A percentile compares a stretch with the other conserved stretches of the same genome.
Evolutionary conservation across 2,797 vertebrate genomes (phyloP).

Genomic region (Sebastes ruberrimus): DNA sequence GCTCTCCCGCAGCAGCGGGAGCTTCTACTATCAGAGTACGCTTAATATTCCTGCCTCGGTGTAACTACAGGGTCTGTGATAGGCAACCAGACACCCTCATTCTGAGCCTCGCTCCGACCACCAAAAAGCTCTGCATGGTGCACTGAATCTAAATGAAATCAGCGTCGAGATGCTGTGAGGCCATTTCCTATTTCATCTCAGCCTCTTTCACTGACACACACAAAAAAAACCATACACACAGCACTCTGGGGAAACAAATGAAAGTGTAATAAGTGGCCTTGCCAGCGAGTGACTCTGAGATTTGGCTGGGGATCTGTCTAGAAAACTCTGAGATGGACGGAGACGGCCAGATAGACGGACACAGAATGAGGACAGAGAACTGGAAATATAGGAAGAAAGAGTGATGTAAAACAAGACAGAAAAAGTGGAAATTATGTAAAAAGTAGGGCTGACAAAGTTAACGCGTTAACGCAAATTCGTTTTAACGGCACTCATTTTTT

Average conservation of each 20-base stretch:
- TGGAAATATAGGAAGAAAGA: background rate
- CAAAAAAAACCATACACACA: background rate
- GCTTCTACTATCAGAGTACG: background rate
- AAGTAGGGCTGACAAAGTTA: too few relatives aligned
- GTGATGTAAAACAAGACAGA: background rate
- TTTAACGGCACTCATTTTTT: too few relatives aligned
- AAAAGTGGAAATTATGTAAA: background rate
- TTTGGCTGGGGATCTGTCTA: background rate
- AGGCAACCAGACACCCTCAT: background rate
- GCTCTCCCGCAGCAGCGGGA: background rate
- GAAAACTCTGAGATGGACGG: background rate
- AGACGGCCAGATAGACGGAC: background rate
- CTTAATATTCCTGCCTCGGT: background rate
- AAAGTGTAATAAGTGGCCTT: conserved; percentile 19
- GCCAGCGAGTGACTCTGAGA: background rate
- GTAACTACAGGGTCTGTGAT: background rate
- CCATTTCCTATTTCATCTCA: conserved; percentile 1
- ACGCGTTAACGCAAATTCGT: too few relatives aligned
- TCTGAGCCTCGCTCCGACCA: background rate
- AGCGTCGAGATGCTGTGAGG: background rate
- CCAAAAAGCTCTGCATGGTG: background rate
- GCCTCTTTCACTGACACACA: background rate
- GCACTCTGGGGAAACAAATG: conserved; percentile 33
- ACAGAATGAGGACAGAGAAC: background rate
- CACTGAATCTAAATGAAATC: conserved; percentile 43